These are phyloP conservation scores for Malurus splendens DNA, from an alignment of 2,797 vertebrate species.

Conservation along the genomic window DNA sequence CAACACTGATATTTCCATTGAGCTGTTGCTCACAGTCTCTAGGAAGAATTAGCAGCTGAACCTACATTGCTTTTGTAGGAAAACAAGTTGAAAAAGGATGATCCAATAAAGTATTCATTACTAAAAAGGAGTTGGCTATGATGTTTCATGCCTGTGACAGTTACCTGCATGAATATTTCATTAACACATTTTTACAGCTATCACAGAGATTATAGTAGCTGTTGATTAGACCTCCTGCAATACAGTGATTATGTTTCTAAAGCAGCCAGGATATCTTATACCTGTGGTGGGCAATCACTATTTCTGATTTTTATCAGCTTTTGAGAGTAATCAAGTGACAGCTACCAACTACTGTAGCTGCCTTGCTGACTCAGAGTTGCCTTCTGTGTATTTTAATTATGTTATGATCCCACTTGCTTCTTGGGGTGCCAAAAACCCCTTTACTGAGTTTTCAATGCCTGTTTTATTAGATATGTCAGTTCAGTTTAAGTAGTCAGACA, in stretches of 20 bases:
- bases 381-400: slow-evolving; percentile 54
- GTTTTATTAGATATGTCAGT: slow-evolving; percentile 13
- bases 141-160: neutral
- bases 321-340: slow-evolving; percentile 50
- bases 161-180: slow-evolving; percentile 54
- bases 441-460: slow-evolving; percentile 1
- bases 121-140: neutral
- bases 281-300: slow-evolving; percentile 46
- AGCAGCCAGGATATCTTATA: neutral
- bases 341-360: neutral
- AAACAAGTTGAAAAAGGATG: neutral
- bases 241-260: slow-evolving; percentile 52
- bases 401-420: slow-evolving; percentile 3
- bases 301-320: slow-evolving; percentile 45
- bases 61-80: neutral
- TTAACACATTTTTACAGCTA: slow-evolving; percentile 23
- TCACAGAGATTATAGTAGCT: slow-evolving; percentile 28
- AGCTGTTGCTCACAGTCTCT: neutral
- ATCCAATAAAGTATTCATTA: neutral
- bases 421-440: slow-evolving; percentile 5
- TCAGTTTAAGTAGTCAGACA: slow-evolving; percentile 37
- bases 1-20: neutral
- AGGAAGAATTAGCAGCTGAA: neutral
- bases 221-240: slow-evolving; percentile 58
- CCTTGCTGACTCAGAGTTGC: slow-evolving; percentile 39